phyloP scores from a whole-genome alignment of 2,888 invertebrate species.

The Graphium colonna region DNA sequence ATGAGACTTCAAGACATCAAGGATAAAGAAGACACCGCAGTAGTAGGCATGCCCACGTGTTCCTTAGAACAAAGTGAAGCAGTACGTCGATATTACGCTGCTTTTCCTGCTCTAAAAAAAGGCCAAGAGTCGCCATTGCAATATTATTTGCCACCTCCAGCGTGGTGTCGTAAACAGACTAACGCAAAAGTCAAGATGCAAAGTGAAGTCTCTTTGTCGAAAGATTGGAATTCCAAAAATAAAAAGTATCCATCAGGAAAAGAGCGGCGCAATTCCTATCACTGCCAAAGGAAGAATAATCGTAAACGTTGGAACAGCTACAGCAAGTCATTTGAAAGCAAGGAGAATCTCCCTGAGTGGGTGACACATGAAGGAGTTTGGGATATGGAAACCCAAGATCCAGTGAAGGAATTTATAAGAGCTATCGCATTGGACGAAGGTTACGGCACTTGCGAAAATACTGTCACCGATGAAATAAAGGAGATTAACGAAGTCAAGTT shows the following conservation, averaged over 20 bases:
- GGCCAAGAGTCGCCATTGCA: conserved; percentile 65
- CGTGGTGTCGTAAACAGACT: conserved; percentile 49
- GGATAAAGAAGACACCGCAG: conserved; percentile 60
- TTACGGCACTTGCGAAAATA: conserved; percentile 75
- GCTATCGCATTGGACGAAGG: conserved; percentile 73
- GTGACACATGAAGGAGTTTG: conserved; percentile 74
- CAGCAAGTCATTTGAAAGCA: conserved; percentile 66
- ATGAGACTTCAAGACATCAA: conserved; percentile 86
- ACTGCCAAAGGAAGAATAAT: conserved; percentile 58
- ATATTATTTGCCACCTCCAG: conserved; percentile 67
- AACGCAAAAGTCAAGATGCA: conserved; percentile 64
- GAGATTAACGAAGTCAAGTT: conserved; percentile 45
- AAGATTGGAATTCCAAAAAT: conserved; percentile 61
- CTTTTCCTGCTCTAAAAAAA: conserved; percentile 85
- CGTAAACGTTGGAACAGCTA: conserved; percentile 65
- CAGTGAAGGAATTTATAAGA: conserved; percentile 70
- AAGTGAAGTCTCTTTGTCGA: conserved; percentile 54
- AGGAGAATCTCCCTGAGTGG: conserved; percentile 77
- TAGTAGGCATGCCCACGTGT: conserved; percentile 75
- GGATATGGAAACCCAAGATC: conserved; percentile 74
- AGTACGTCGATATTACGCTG: conserved; percentile 87
- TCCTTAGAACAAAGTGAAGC: conserved; percentile 81
- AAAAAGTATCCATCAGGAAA: conserved; percentile 60
- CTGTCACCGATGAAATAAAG: conserved; percentile 61
- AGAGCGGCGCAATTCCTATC: conserved; percentile 67